These are phyloP conservation scores for Drosophila virilis DNA, from an alignment of 1,140 invertebrate genomes.

Conservation along the genomic window DNA sequence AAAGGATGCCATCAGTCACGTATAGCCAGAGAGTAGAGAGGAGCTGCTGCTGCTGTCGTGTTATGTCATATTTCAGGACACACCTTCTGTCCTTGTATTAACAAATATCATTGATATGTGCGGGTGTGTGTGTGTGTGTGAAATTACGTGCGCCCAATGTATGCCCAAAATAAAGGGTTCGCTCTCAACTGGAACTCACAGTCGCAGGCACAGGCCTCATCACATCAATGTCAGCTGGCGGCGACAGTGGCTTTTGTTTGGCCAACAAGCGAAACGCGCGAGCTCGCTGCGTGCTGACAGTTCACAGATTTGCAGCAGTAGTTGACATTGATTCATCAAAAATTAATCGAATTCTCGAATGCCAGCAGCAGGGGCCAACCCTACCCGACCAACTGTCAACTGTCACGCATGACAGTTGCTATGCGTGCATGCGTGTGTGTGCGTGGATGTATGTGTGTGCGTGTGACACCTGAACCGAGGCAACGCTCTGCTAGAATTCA, in stretches of 20 bases:
- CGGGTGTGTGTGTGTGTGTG: slow-evolving; percentile 43
- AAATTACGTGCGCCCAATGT: slow-evolving; percentile 50
- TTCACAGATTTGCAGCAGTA: slow-evolving; percentile 77
- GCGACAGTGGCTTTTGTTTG: slow-evolving; percentile 57
- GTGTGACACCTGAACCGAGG: slow-evolving; percentile 25
- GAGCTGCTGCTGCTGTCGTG: slow-evolving; percentile 6
- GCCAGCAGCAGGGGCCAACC: slow-evolving; percentile 12
- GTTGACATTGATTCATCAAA: slow-evolving; percentile 82
- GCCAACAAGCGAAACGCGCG: slow-evolving; percentile 32
- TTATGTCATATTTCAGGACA: slow-evolving; percentile 67
- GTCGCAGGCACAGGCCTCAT: not conserved
- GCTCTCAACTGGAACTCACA: not conserved
- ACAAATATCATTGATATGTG: slow-evolving; percentile 57
- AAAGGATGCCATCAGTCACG: slow-evolving; percentile 1
- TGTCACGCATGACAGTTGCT: slow-evolving; percentile 45
- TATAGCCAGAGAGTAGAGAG: too few relatives aligned
- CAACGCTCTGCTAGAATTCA: slow-evolving; percentile 11
- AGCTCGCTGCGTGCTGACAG: slow-evolving; percentile 53
- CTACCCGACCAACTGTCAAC: slow-evolving; percentile 57
- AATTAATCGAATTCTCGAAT: slow-evolving; percentile 76
- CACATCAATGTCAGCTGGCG: slow-evolving; percentile 34
- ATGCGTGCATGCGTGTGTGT: not conserved
- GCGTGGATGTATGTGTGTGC: not conserved
- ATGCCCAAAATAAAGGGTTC: slow-evolving; percentile 21
- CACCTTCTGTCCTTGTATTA: slow-evolving; percentile 40